Conservation (phyloP, 2,113 vertebrate species). For the Apaloderma vittatum region DNA sequence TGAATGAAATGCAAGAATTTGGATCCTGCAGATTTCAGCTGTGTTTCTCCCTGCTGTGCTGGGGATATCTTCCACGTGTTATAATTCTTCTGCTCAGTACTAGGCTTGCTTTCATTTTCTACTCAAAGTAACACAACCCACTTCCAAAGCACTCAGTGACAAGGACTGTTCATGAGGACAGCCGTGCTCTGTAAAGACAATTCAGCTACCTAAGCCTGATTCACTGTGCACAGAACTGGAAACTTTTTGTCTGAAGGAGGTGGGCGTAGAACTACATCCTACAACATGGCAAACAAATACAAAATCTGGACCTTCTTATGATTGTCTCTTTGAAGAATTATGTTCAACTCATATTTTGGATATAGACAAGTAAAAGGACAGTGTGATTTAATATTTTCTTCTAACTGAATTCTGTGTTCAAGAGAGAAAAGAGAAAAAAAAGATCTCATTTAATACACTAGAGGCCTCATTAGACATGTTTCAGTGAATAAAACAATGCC, state of each 20-base stretch:
- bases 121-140: neutral
- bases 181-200: neutral
- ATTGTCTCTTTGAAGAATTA: neutral
- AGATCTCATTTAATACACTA: neutral
- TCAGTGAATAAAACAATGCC: neutral
- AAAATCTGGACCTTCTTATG: neutral
- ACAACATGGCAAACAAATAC: neutral
- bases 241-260: neutral
- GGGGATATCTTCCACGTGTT: neutral
- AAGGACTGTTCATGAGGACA: neutral
- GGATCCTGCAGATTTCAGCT: neutral
- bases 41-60: neutral
- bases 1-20: neutral
- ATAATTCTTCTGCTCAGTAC: neutral
- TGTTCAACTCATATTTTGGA: neutral
- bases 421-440: neutral
- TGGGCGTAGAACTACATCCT: neutral
- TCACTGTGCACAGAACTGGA: neutral
- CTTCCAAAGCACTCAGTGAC: neutral
- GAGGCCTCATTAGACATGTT: neutral
- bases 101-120: neutral
- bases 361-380: neutral
- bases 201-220: neutral
- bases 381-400: neutral
- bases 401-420: neutral